A percentile compares a stretch with the other conserved stretches of the same genome.
phyloP scores from a whole-genome alignment of 1,140 invertebrate genomes.

The Drosophila sp. region DNA sequence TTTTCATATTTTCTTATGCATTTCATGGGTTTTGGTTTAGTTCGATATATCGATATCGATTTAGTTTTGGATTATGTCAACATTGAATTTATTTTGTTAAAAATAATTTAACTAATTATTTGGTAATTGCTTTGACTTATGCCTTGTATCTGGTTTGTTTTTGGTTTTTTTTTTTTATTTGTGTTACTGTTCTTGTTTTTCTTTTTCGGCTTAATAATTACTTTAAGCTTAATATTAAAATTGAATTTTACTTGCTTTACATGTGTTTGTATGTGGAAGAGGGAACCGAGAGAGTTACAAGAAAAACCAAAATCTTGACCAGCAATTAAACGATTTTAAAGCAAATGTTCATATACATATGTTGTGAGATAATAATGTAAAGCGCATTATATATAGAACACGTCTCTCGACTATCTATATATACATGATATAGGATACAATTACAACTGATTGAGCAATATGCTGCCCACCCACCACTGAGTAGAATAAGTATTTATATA shows the following conservation, averaged over 20 bases:
- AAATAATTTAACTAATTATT: slow-evolving; percentile 80
- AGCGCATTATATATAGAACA: neutral
- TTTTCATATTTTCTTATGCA: slow-evolving; percentile 29
- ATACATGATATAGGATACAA: slow-evolving; percentile 19
- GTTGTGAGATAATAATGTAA: neutral
- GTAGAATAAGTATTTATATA: slow-evolving; percentile 26
- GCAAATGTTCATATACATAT: slow-evolving; percentile 45
- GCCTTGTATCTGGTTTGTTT: neutral
- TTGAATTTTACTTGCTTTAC: slow-evolving; percentile 8
- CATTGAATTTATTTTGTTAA: slow-evolving; percentile 56
- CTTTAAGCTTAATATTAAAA: slow-evolving; percentile 18
- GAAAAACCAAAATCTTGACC: slow-evolving; percentile 55
- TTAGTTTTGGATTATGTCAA: slow-evolving; percentile 59
- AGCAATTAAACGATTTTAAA: slow-evolving; percentile 64
- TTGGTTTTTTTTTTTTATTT: neutral
- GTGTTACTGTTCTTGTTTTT: slow-evolving; percentile 14
- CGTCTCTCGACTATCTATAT: neutral
- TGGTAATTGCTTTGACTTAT: slow-evolving; percentile 68
- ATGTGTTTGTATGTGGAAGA: neutral
- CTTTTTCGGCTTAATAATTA: slow-evolving; percentile 24
- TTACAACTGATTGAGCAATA: slow-evolving; percentile 10
- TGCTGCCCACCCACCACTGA: neutral
- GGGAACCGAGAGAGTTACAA: neutral
- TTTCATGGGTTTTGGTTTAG: slow-evolving; percentile 42
- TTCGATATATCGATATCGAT: slow-evolving; percentile 21